These are phyloP conservation scores for Zaprionus inermis DNA, from an alignment of 1,140 invertebrate species.

Conservation along the genomic window DNA sequence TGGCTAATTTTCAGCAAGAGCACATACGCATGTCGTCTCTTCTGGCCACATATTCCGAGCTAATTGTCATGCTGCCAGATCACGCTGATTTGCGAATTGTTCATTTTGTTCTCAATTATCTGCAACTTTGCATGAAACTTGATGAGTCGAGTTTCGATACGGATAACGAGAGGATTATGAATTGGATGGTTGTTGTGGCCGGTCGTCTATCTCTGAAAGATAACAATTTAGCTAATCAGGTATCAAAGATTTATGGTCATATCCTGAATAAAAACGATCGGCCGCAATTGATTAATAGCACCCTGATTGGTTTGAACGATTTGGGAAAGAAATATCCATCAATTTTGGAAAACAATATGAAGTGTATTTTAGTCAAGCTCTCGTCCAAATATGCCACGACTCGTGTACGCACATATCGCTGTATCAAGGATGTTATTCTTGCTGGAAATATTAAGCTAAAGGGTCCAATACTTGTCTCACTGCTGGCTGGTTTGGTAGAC, in stretches of 20 bases:
- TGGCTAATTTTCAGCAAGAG: slow-evolving; percentile 54
- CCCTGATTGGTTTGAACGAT: slow-evolving; percentile 73
- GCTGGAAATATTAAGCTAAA: slow-evolving; percentile 78
- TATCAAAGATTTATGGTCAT: slow-evolving; percentile 55
- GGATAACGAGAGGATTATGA: slow-evolving; percentile 76
- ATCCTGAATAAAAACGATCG: slow-evolving; percentile 73
- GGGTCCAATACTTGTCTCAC: slow-evolving; percentile 63
- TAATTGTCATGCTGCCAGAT: slow-evolving; percentile 57
- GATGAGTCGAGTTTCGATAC: slow-evolving; percentile 70
- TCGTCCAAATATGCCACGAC: slow-evolving; percentile 68
- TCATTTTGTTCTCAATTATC: slow-evolving; percentile 66
- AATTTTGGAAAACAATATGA: slow-evolving; percentile 72
- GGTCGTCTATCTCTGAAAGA: slow-evolving; percentile 69
- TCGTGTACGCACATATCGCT: slow-evolving; percentile 73
- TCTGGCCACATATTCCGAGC: slow-evolving; percentile 67
- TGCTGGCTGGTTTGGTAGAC: slow-evolving; percentile 68
- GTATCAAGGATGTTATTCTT: slow-evolving; percentile 76
- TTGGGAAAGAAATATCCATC: slow-evolving; percentile 75
- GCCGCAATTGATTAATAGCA: slow-evolving; percentile 77
- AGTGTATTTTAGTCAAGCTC: slow-evolving; percentile 67
- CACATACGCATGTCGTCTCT: slow-evolving; percentile 55
- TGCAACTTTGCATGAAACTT: slow-evolving; percentile 60
- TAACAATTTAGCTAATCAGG: slow-evolving; percentile 41
- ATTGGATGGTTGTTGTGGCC: slow-evolving; percentile 79
- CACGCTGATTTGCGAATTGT: slow-evolving; percentile 45